Percentiles rank a stretch among this genome's conserved stretches.
These are phyloP conservation scores for Otocyon megalotis DNA, from an alignment of 2,113 vertebrate genomes.

Conservation along the genomic window DNA sequence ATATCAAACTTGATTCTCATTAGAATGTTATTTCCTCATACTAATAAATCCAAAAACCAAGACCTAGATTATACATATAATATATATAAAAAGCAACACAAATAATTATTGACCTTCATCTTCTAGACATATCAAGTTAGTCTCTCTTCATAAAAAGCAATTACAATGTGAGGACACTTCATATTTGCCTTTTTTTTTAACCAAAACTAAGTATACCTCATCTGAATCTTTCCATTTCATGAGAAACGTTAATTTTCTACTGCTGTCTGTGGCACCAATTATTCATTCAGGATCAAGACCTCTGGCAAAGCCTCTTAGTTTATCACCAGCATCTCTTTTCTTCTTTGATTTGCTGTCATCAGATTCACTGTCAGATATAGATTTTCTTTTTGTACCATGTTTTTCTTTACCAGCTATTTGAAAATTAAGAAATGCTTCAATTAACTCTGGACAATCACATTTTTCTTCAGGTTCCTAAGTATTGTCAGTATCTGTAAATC, in stretches of 20 bases:
- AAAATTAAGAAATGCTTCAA: not conserved
- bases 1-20: not conserved
- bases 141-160: not conserved
- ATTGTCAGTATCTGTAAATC: not conserved
- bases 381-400: not conserved
- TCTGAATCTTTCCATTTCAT: not conserved
- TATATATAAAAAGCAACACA: not conserved
- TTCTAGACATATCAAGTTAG: not conserved
- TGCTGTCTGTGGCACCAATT: not conserved
- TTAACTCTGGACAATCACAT: slow-evolving; percentile 61
- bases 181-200: not conserved
- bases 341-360: not conserved
- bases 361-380: not conserved
- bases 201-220: not conserved
- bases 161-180: not conserved
- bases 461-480: not conserved
- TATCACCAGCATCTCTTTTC: not conserved
- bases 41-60: not conserved
- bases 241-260: not conserved
- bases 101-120: not conserved
- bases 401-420: not conserved
- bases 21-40: not conserved
- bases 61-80: not conserved
- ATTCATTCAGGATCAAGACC: not conserved
- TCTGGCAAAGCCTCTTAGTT: not conserved